Conservation (phyloP, 1,140 invertebrate genomes). For the Vollenhovia emeryi region DNA sequence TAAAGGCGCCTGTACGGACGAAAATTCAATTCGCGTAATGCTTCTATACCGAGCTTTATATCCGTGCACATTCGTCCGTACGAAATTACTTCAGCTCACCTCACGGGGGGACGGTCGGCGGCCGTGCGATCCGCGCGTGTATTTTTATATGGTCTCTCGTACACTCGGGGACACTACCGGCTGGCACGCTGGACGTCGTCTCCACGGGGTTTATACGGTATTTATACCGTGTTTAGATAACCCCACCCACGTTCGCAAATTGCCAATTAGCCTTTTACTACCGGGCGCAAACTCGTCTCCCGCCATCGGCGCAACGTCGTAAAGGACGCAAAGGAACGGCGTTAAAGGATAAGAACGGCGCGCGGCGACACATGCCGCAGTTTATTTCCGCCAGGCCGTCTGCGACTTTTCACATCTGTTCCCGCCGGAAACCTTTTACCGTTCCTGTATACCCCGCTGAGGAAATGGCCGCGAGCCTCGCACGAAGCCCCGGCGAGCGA, state of each 20-base stretch:
- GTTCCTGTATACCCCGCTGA: constrained; percentile 22
- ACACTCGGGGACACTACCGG: background rate
- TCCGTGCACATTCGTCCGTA: background rate
- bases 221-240: constrained; percentile 71
- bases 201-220: constrained; percentile 54
- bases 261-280: constrained; percentile 76
- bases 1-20: background rate
- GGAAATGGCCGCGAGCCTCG: background rate
- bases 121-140: background rate
- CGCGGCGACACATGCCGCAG: constrained; percentile 8
- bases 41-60: constrained; percentile 21
- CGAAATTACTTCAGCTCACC: constrained; percentile 14
- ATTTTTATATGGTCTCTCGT: constrained; percentile 25
- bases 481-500: background rate
- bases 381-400: constrained; percentile 40
- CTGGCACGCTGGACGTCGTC: constrained; percentile 46
- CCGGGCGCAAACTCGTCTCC: constrained; percentile 23
- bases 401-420: constrained; percentile 55
- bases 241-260: constrained; percentile 63
- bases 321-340: constrained; percentile 43
- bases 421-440: constrained; percentile 49
- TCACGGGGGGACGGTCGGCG: background rate
- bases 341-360: constrained; percentile 47
- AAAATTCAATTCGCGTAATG: constrained; percentile 54
- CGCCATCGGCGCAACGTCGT: constrained; percentile 16